A percentile compares a stretch with the other conserved stretches of the same genome.
phyloP scores from a whole-genome alignment of 2,888 invertebrate genomes.

The Panorpa germanica region DNA sequence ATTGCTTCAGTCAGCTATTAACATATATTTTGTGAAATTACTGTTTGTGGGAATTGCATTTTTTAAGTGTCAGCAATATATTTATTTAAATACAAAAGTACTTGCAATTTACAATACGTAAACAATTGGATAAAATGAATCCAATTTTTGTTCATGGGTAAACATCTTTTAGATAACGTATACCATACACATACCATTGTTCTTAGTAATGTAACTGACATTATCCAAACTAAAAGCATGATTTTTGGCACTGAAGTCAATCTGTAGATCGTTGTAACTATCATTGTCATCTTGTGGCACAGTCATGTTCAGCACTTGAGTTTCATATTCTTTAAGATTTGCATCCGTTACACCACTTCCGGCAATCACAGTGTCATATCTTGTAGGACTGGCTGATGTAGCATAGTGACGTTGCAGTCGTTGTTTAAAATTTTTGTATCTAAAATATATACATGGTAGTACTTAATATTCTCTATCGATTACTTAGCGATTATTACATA shows the following conservation, averaged over 20 bases:
- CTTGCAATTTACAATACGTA: too few species aligned
- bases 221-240: constrained; percentile 77
- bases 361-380: constrained; percentile 48
- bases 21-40: too few species aligned
- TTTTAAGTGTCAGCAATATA: too few species aligned
- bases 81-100: too few species aligned
- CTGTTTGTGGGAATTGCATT: too few species aligned
- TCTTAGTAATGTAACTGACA: constrained; percentile 74
- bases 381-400: constrained; percentile 35
- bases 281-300: constrained; percentile 70
- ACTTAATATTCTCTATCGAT: background rate
- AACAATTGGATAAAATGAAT: too few species aligned
- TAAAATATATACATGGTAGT: constrained; percentile 19
- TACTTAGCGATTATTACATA: background rate
- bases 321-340: constrained; percentile 84
- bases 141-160: too few species aligned
- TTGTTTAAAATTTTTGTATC: constrained; percentile 77
- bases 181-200: constrained; percentile 20
- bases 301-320: constrained; percentile 83
- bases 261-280: constrained; percentile 56
- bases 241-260: constrained; percentile 74
- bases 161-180: constrained; percentile 4
- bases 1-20: too few species aligned
- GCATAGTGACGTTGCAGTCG: constrained; percentile 57
- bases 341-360: constrained; percentile 22